A percentile compares a stretch with the other conserved stretches of the same genome.
Conservation (phyloP, 1,140 invertebrate species). For the Bombus sibiricus region DNA sequence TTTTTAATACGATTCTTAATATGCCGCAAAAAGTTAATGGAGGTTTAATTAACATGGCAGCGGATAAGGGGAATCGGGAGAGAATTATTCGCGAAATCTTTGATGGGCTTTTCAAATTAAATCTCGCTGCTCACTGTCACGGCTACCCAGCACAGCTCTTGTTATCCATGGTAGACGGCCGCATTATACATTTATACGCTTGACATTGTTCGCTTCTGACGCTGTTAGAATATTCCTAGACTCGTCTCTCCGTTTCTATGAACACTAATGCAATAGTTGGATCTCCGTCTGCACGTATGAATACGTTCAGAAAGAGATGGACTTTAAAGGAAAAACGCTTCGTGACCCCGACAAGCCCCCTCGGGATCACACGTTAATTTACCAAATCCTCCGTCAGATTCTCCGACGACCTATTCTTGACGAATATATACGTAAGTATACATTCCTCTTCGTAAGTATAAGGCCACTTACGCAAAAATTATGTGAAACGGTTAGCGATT, state of each 20-base stretch:
- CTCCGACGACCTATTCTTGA: not conserved
- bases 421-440: not conserved
- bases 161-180: constrained; percentile 22
- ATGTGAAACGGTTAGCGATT: too few species aligned
- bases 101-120: constrained; percentile 23
- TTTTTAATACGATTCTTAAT: not conserved
- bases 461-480: not conserved
- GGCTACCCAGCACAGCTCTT: not conserved
- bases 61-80: not conserved
- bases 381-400: not conserved
- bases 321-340: not conserved
- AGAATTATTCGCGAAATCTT: constrained; percentile 15
- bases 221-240: constrained; percentile 44
- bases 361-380: not conserved
- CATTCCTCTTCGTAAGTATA: not conserved
- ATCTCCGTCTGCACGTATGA: not conserved
- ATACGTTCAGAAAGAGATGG: not conserved
- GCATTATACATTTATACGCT: constrained; percentile 43
- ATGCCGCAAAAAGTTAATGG: not conserved
- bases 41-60: not conserved
- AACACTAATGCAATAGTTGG: constrained; percentile 16
- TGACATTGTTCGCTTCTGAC: constrained; percentile 46
- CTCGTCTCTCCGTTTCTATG: not conserved
- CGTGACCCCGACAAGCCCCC: not conserved
- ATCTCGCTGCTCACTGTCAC: constrained; percentile 25